These are phyloP conservation scores for Dendropsophus ebraccatus DNA, from an alignment of 2,113 vertebrate species.

Conservation along the genomic window DNA sequence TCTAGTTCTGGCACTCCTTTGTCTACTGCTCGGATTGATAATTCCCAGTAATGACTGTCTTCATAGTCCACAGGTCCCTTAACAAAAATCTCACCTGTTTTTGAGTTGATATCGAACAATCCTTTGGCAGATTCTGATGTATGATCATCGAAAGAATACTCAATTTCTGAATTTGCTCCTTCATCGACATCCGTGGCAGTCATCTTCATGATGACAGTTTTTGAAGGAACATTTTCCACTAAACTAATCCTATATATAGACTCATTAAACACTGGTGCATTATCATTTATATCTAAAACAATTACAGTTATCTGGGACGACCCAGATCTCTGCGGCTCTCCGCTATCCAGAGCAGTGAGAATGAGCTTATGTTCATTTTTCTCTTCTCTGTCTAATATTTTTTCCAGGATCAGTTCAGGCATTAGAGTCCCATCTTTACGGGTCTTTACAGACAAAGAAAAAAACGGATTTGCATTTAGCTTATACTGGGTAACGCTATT, in stretches of 20 bases:
- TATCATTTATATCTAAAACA: slow-evolving; percentile 77
- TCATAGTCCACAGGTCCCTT: slow-evolving; percentile 77
- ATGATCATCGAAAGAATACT: slow-evolving; percentile 78
- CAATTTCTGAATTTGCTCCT: slow-evolving; percentile 77
- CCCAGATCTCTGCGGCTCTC: slow-evolving; percentile 72
- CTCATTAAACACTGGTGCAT: slow-evolving; percentile 73
- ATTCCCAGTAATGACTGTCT: slow-evolving; percentile 71
- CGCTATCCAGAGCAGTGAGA: slow-evolving; percentile 77
- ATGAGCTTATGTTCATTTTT: slow-evolving; percentile 73
- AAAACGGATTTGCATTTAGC: slow-evolving; percentile 68
- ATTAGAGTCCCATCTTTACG: slow-evolving; percentile 73
- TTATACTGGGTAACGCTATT: slow-evolving; percentile 75
- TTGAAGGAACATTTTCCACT: slow-evolving; percentile 69
- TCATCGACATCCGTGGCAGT: slow-evolving; percentile 78
- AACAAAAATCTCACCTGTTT: slow-evolving; percentile 74
- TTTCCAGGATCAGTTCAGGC: slow-evolving; percentile 78
- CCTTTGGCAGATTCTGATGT: slow-evolving; percentile 70
- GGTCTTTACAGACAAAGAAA: slow-evolving; percentile 67
- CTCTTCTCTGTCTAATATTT: slow-evolving; percentile 75
- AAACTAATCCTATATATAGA: slow-evolving; percentile 70
- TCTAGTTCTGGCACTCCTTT: no score
- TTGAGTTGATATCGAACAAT: slow-evolving; percentile 75
- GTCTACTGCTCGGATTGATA: slow-evolving; percentile 80
- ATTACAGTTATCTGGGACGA: slow-evolving; percentile 73
- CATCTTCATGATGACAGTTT: slow-evolving; percentile 71